Evolutionary conservation across 2,888 invertebrate genomes (phyloP), one percentile per base, ranked within the genome.

Genomic region (Mesorhabditis sp.): DNA sequence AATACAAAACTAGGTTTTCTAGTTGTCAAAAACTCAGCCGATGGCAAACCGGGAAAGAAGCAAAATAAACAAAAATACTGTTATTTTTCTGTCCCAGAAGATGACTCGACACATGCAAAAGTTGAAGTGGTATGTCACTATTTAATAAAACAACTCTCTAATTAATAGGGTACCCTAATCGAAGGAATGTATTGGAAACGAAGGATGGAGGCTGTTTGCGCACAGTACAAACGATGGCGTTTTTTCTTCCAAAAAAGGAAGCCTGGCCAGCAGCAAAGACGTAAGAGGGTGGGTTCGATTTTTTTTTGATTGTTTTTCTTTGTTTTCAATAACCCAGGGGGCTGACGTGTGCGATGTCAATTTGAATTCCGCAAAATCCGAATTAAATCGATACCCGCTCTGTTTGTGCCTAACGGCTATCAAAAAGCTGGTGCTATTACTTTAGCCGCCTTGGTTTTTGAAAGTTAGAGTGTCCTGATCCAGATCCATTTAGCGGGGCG

Each of bases 171-270:
- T 83, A 93, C 94, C 74, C 94, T 97, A 78, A 89, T 98, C 86
- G 97, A 98, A 89, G 98, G 97, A 71, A 98, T 97, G 90, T 99
- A 98, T 88, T 98, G 98, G 97, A 98, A 98, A 89, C 90, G 97
- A 84, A 92, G 94, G 88, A 90, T 95, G 78, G 93, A 94, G 81
- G 95, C 95, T 63, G 95, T 97, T 67, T 94, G 94, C 85, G 95
- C 95, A 74, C 97, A 99, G 89, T 98, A 98, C 90, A 95, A 96
- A 89, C 94, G 95, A 91, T 98, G 97, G 97, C 91, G 97, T 76
- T 91, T 92, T 89, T 94, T 92, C 75, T 73, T 72, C 44, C 75
- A 70, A 67, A 74, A 72, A 45, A 76, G 72, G 70, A 15, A 62
- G 5, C 71, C 67, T 42, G 50, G 61, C 15, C n/a, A 70, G 70